phyloP scores from a whole-genome alignment of 1,140 invertebrate genomes.

The Drosophila tsacasi region DNA sequence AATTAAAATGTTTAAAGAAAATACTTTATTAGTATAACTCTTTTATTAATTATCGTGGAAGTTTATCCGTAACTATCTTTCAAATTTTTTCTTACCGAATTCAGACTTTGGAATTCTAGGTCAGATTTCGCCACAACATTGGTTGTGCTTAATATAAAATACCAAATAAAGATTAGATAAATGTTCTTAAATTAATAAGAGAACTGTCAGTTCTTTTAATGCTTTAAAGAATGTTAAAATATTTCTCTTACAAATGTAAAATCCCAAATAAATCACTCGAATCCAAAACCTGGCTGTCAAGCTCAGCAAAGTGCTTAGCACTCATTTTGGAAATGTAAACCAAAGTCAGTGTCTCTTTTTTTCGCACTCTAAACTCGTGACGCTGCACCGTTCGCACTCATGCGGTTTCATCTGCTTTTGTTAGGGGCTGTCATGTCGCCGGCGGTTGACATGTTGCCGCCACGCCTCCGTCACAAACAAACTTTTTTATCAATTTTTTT shows the following conservation, averaged over 20 bases:
- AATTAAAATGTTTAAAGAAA: neutral
- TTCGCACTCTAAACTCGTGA: conserved; percentile 6
- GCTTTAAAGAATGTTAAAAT: neutral
- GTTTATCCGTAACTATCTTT: too few species aligned
- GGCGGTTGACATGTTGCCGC: conserved; percentile 41
- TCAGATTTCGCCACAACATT: too few species aligned
- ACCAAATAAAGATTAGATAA: too few species aligned
- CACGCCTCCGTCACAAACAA: conserved; percentile 23
- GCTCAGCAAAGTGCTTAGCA: conserved; percentile 54
- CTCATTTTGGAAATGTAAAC: conserved; percentile 61
- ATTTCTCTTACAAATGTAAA: neutral
- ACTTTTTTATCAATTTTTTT: conserved; percentile 35
- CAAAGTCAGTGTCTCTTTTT: conserved; percentile 19
- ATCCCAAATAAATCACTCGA: conserved; percentile 19
- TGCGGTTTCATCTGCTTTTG: conserved; percentile 32
- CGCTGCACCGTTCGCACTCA: neutral
- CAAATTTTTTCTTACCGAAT: too few species aligned
- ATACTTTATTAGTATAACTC: too few species aligned
- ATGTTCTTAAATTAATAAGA: too few species aligned
- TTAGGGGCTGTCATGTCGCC: conserved; percentile 52
- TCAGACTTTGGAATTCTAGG: too few species aligned
- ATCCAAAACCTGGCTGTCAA: conserved; percentile 24
- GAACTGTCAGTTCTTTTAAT: too few species aligned
- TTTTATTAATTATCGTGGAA: too few species aligned
- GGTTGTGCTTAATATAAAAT: too few species aligned